Percentiles rank a stretch among this genome's conserved stretches.
phyloP scores from a whole-genome alignment of 1,140 invertebrate species.

The Listronotus oregonensis region DNA sequence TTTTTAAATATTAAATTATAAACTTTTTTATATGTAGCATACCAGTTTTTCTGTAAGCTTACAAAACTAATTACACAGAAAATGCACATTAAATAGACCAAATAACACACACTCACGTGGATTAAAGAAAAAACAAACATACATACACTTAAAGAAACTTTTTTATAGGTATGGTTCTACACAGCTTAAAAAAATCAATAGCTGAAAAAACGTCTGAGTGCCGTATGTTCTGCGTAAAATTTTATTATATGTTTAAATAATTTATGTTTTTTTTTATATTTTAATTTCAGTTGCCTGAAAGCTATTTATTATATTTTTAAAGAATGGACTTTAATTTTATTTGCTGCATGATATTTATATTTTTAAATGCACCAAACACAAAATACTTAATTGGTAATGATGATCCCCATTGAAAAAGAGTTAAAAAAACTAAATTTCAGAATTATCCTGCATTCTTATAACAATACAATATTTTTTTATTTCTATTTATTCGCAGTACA shows the following conservation, averaged over 20 bases:
- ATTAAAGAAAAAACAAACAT: too few species aligned
- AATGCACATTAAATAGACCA: too few species aligned
- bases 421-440: too few species aligned
- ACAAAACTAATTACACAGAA: too few species aligned
- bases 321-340: not conserved
- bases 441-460: too few species aligned
- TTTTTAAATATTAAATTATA: too few species aligned
- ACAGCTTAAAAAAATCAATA: not conserved
- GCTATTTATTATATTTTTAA: not conserved
- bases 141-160: not conserved
- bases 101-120: too few species aligned
- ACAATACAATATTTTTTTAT: too few species aligned
- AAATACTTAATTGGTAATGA: not conserved
- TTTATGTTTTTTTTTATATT: not conserved
- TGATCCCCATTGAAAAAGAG: too few species aligned
- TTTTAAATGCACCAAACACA: constrained; percentile 15
- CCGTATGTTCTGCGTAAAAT: not conserved
- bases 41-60: too few species aligned
- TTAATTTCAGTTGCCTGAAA: not conserved
- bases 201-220: constrained; percentile 1
- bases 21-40: too few species aligned
- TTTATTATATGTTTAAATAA: not conserved
- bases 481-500: too few species aligned
- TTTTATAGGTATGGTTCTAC: constrained; percentile 6
- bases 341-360: constrained; percentile 9